These are phyloP conservation scores for Mimachlamys varia DNA, from an alignment of 2,888 invertebrate species.

Conservation along the genomic window DNA sequence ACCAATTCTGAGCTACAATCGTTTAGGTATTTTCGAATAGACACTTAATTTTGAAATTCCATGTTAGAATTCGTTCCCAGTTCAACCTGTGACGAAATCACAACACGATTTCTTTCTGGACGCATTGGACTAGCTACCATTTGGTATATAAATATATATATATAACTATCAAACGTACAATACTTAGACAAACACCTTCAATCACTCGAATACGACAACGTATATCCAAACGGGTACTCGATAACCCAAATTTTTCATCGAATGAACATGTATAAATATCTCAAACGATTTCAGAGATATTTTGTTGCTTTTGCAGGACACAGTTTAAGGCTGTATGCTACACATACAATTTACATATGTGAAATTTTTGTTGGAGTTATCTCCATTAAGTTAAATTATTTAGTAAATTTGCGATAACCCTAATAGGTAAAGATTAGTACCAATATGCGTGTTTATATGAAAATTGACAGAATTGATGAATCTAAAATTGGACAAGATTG, in stretches of 20 bases:
- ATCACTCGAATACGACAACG: neutral
- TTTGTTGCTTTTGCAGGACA: too few species aligned
- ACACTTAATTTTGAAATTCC: constrained; percentile 13
- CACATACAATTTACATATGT: too few species aligned
- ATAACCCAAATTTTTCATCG: too few species aligned
- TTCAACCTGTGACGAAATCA: neutral
- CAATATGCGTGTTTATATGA: too few species aligned
- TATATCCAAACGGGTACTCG: neutral
- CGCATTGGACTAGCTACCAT: neutral
- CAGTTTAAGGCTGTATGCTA: too few species aligned
- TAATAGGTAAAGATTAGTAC: too few species aligned
- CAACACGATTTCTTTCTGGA: constrained; percentile 17
- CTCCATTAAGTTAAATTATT: too few species aligned
- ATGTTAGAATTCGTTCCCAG: neutral
- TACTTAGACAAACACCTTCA: neutral
- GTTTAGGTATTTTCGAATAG: neutral
- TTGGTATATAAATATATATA: neutral
- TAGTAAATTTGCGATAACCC: too few species aligned
- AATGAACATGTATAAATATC: neutral
- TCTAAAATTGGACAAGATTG: neutral
- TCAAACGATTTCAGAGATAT: neutral
- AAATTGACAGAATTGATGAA: too few species aligned
- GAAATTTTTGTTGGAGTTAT: too few species aligned
- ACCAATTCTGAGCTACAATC: neutral
- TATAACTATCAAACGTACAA: neutral